Evolutionary conservation across 2,888 invertebrate genomes (phyloP).

Genomic region (Leptarthrus brevirostris): DNA sequence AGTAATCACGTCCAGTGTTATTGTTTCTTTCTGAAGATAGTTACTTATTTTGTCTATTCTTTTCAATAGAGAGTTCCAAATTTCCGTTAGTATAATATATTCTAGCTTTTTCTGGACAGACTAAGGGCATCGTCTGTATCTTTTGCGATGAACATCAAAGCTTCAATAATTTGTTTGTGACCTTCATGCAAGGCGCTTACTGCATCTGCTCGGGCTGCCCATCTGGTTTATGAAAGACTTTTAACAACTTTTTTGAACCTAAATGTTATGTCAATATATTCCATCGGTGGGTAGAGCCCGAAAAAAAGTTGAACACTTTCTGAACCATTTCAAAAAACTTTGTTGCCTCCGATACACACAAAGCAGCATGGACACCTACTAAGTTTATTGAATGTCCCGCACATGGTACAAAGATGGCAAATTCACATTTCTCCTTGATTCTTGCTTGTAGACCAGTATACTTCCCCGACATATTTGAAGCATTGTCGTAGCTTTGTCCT

Average conservation of each 20-base stretch:
- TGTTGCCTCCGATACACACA: not conserved
- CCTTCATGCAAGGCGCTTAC: slow-evolving; percentile 26
- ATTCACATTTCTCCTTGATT: no score
- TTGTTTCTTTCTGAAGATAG: not conserved
- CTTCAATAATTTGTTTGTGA: not conserved
- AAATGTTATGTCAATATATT: slow-evolving; percentile 27
- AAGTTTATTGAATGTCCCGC: slow-evolving; percentile 34
- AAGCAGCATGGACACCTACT: slow-evolving; percentile 29
- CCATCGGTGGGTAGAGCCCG: not conserved
- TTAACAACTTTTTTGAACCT: slow-evolving; percentile 41
- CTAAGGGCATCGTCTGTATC: not conserved
- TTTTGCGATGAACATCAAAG: not conserved
- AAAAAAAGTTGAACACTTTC: no score
- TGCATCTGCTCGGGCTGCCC: slow-evolving; percentile 35
- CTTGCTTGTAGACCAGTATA: not conserved
- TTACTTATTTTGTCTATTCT: slow-evolving; percentile 2
- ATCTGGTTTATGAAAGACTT: slow-evolving; percentile 42
- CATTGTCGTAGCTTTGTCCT: no score
- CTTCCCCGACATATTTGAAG: slow-evolving; percentile 2
- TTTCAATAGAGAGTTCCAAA: not conserved
- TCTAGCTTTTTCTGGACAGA: not conserved
- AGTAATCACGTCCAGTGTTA: not conserved
- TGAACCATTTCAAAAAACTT: slow-evolving; percentile 40
- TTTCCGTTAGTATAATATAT: not conserved
- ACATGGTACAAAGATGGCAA: not conserved